phyloP scores from a whole-genome alignment of 2,113 vertebrate species.

The Cyanoramphus novaezelandiae region DNA sequence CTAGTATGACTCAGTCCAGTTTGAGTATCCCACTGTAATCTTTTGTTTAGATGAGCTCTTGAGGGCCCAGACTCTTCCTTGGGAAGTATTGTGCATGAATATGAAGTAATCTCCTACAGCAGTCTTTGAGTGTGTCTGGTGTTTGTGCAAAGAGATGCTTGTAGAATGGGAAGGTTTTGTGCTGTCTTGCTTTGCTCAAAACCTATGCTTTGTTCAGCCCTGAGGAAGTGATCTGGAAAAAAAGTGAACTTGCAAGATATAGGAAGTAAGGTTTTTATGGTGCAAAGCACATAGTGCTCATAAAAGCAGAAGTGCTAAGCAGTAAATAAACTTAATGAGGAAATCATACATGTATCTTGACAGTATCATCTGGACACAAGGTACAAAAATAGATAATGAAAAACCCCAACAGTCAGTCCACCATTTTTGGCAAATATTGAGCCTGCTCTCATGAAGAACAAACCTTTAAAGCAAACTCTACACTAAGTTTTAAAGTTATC shows the following conservation, averaged over 20 bases:
- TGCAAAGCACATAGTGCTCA: background rate
- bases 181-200: background rate
- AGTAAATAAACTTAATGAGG: background rate
- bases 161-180: background rate
- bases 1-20: background rate
- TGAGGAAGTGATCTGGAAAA: background rate
- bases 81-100: background rate
- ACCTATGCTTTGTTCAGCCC: background rate
- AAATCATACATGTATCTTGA: background rate
- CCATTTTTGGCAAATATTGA: background rate
- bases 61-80: background rate
- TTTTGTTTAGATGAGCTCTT: background rate
- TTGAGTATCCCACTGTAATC: background rate
- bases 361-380: background rate
- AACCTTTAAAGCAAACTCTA: background rate
- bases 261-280: background rate
- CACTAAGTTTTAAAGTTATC: background rate
- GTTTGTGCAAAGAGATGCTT: background rate
- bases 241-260: background rate
- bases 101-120: background rate
- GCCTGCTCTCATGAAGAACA: background rate
- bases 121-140: background rate
- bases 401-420: background rate
- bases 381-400: background rate
- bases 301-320: background rate